A percentile compares a stretch with the other conserved stretches of the same genome.
phyloP scores from a whole-genome alignment of 2,113 vertebrate species.

The Atherinomorus stipes region DNA sequence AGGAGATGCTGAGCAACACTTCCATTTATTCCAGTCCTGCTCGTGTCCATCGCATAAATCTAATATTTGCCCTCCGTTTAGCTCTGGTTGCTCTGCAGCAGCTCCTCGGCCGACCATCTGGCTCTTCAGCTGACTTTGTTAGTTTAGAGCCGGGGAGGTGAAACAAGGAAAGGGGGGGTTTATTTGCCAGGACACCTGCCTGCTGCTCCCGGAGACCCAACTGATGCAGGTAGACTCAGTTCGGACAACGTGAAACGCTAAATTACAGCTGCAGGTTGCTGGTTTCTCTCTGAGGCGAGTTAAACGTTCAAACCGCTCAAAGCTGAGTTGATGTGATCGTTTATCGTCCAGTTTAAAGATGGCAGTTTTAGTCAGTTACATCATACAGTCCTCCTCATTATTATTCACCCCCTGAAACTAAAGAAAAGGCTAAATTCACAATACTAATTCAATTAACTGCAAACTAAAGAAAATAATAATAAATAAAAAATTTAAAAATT shows the following conservation, averaged over 20 bases:
- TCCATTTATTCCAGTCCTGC: background rate
- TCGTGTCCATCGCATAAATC: background rate
- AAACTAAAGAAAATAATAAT: too few species aligned
- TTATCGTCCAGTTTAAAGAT: too few species aligned
- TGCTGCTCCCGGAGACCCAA: slow-evolving; percentile 12
- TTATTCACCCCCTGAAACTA: too few species aligned
- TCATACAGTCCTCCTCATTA: too few species aligned
- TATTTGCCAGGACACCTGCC: slow-evolving; percentile 10
- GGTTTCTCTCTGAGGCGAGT: too few species aligned
- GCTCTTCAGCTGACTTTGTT: slow-evolving; percentile 3
- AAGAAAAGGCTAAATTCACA: too few species aligned
- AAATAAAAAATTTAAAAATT: too few species aligned
- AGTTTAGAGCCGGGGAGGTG: background rate
- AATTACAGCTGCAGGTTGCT: background rate
- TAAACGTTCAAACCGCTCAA: too few species aligned
- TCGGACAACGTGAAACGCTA: background rate
- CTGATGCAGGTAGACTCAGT: background rate
- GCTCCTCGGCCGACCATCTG: slow-evolving; percentile 2
- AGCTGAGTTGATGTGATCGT: too few species aligned
- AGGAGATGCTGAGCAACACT: slow-evolving; percentile 4
- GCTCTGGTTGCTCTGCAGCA: slow-evolving; percentile 9
- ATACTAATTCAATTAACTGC: too few species aligned
- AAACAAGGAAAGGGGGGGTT: background rate
- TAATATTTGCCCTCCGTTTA: slow-evolving; percentile 25
- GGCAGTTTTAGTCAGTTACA: too few species aligned